Conservation (phyloP, 1,140 invertebrate species). For the Lycorma delicatula region DNA sequence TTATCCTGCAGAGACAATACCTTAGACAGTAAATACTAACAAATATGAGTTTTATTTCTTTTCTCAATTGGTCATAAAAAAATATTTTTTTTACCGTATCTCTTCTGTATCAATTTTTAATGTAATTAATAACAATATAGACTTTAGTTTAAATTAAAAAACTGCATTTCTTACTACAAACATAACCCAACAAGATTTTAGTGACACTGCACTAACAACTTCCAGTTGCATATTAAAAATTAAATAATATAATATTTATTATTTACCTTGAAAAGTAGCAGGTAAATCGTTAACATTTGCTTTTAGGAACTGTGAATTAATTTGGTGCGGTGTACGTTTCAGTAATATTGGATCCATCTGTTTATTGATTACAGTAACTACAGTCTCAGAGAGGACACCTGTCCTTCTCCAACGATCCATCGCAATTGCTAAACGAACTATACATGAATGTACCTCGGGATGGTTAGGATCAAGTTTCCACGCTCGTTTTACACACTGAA, state of each 20-base stretch:
- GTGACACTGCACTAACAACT: too few species aligned
- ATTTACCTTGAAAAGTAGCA: slow-evolving; percentile 56
- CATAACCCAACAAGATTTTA: too few species aligned
- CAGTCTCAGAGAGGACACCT: slow-evolving; percentile 45
- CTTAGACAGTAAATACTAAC: too few species aligned
- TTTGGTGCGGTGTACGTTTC: slow-evolving; percentile 48
- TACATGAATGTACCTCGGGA: slow-evolving; percentile 73
- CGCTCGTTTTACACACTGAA: slow-evolving; percentile 84
- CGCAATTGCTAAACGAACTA: slow-evolving; percentile 48
- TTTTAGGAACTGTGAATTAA: slow-evolving; percentile 62
- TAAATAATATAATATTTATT: not conserved
- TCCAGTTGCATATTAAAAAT: too few species aligned
- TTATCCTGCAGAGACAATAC: too few species aligned
- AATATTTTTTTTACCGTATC: too few species aligned
- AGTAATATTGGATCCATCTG: slow-evolving; percentile 58
- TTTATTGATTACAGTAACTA: slow-evolving; percentile 64
- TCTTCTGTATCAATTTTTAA: too few species aligned
- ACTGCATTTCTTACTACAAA: too few species aligned
- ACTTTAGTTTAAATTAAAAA: too few species aligned
- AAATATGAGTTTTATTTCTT: too few species aligned
- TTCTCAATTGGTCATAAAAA: too few species aligned
- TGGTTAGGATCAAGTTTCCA: slow-evolving; percentile 59
- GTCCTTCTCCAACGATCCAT: slow-evolving; percentile 24
- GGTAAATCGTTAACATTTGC: slow-evolving; percentile 52
- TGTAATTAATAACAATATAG: too few species aligned